These are phyloP conservation scores for Adineta ricciae DNA, from an alignment of 2,888 invertebrate species.

Conservation along the genomic window DNA sequence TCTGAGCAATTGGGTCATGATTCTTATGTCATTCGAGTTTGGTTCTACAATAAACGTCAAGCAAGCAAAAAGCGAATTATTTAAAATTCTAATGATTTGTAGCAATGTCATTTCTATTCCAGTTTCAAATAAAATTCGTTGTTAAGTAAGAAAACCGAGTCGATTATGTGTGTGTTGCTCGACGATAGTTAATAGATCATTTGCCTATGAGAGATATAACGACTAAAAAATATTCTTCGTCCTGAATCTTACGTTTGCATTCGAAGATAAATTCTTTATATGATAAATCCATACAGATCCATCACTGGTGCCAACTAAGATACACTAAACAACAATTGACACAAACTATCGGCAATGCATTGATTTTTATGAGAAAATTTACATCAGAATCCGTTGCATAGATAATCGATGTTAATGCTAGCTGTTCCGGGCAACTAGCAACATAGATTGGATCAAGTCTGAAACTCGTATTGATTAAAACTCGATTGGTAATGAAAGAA, in stretches of 20 bases:
- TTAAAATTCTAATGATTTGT: background rate
- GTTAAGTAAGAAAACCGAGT: background rate
- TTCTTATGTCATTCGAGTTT: conserved; percentile 7
- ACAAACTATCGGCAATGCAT: no score
- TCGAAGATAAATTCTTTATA: conserved; percentile 14
- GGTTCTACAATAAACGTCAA: conserved; percentile 18
- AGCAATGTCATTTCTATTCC: background rate
- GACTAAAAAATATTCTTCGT: background rate
- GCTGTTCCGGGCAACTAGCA: background rate
- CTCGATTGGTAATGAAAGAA: no score
- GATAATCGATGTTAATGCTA: conserved; percentile 23
- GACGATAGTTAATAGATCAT: conserved; percentile 26
- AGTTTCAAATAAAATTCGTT: background rate
- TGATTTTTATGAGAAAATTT: background rate
- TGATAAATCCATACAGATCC: conserved; percentile 29
- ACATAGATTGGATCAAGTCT: conserved; percentile 30
- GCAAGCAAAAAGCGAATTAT: background rate
- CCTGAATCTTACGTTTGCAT: background rate
- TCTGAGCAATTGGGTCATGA: conserved; percentile 4
- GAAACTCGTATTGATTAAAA: background rate
- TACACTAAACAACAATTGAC: background rate
- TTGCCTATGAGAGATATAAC: background rate
- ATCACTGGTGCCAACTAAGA: conserved; percentile 31
- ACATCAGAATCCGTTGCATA: conserved; percentile 31
- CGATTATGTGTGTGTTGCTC: conserved; percentile 22